Evolutionary conservation across 2,797 vertebrate species (phyloP).

Genomic region (Mormyrus hasselquistii): DNA sequence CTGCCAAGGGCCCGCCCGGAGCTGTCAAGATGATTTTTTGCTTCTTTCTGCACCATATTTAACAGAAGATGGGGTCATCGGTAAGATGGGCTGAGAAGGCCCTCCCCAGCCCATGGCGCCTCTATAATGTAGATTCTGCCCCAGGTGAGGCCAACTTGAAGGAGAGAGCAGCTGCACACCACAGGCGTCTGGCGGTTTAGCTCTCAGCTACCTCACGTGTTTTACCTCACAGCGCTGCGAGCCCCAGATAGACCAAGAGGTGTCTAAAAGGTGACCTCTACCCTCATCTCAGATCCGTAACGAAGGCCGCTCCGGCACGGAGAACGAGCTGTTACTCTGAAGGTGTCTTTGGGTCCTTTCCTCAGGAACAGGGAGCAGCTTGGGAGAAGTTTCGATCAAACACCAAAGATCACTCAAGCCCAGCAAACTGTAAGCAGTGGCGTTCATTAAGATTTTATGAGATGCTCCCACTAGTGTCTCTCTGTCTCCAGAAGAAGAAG

Average conservation of each 20-base stretch:
- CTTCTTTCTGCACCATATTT: constrained; percentile 40
- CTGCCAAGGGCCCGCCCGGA: constrained; percentile 20
- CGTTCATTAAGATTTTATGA: background rate
- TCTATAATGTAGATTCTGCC: background rate
- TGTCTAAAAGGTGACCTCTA: background rate
- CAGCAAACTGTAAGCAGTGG: background rate
- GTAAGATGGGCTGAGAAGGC: constrained; percentile 25
- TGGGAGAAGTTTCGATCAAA: background rate
- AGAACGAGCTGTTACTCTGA: background rate
- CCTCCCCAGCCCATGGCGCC: background rate
- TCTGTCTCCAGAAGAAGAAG: background rate
- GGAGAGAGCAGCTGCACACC: background rate
- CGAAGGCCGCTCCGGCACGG: background rate
- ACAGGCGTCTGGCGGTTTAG: background rate
- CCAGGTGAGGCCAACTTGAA: background rate
- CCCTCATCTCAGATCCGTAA: background rate
- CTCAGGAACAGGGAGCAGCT: background rate
- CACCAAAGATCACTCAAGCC: background rate
- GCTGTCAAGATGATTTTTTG: constrained; percentile 29
- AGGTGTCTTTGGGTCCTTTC: background rate
- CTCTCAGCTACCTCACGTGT: background rate
- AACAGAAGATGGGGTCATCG: constrained; percentile 36
- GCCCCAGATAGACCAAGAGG: background rate
- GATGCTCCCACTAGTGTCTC: background rate
- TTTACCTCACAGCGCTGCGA: background rate